These are phyloP conservation scores for Oncorhynchus nerka DNA, from an alignment of 2,113 vertebrate genomes.

Conservation along the genomic window DNA sequence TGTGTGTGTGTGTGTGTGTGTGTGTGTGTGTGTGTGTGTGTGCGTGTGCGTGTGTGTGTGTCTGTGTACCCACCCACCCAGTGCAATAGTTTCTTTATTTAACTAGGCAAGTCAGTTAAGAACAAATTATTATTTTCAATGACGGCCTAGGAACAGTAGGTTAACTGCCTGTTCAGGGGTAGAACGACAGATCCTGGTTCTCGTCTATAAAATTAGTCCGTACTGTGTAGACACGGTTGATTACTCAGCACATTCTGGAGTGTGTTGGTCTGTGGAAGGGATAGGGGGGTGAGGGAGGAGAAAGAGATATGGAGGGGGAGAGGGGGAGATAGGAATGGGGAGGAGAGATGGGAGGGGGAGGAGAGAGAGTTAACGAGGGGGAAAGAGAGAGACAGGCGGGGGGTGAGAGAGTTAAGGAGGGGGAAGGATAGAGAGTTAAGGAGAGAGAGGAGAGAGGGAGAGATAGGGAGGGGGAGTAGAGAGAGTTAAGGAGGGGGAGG, in stretches of 20 bases:
- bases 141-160: too few relatives aligned
- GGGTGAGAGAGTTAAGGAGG: neutral
- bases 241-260: constrained; percentile 90
- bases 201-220: constrained; percentile 92
- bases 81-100: constrained; percentile 70
- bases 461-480: neutral
- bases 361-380: too few relatives aligned
- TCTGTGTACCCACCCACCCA: constrained; percentile 79
- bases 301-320: neutral
- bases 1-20: too few relatives aligned
- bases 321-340: too few relatives aligned
- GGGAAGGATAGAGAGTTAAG: too few relatives aligned
- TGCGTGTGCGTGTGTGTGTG: too few relatives aligned
- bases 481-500: neutral
- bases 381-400: neutral
- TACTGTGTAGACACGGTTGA: constrained; percentile 86
- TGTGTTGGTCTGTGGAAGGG: constrained; percentile 84
- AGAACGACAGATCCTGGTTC: constrained; percentile 68
- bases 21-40: neutral
- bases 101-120: too few relatives aligned
- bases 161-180: too few relatives aligned
- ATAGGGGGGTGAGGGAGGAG: constrained; percentile 1
- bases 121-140: too few relatives aligned
- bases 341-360: too few relatives aligned
- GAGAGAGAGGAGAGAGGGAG: too few relatives aligned